These are phyloP conservation scores for Aegotheles bennettii DNA, from an alignment of 2,113 vertebrate species.

Conservation along the genomic window DNA sequence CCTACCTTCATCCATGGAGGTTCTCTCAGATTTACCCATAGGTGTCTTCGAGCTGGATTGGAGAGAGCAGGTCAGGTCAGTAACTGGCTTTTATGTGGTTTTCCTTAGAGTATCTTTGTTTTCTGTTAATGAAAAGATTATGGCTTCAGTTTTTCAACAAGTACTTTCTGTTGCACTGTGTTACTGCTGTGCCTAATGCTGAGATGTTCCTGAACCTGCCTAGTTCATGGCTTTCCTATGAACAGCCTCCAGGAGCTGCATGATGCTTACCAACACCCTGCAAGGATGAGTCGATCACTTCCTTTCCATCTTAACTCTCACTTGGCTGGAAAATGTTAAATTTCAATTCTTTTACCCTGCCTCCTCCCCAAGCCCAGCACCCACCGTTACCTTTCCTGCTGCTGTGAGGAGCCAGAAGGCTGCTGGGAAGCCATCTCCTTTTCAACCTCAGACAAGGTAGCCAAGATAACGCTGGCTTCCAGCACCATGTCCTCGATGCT, in stretches of 20 bases:
- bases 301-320: neutral
- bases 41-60: neutral
- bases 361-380: too few relatives aligned
- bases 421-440: slow-evolving; percentile 52
- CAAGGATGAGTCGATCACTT: neutral
- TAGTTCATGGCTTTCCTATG: accelerated
- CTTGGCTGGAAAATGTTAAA: neutral
- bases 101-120: neutral
- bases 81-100: neutral
- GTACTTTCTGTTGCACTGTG: neutral
- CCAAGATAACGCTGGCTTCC: slow-evolving; percentile 85
- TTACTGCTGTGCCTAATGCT: neutral
- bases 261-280: neutral
- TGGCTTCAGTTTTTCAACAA: neutral
- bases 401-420: neutral
- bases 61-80: neutral
- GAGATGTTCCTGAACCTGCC: neutral
- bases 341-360: neutral
- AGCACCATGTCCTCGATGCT: slow-evolving; percentile 81
- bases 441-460: slow-evolving; percentile 76
- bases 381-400: slow-evolving; percentile 23
- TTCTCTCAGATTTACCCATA: neutral
- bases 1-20: neutral
- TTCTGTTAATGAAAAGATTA: neutral
- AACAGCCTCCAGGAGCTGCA: neutral